phyloP scores from a whole-genome alignment of 2,113 vertebrate genomes.

The Pseudorhombus dupliciocellatus region DNA sequence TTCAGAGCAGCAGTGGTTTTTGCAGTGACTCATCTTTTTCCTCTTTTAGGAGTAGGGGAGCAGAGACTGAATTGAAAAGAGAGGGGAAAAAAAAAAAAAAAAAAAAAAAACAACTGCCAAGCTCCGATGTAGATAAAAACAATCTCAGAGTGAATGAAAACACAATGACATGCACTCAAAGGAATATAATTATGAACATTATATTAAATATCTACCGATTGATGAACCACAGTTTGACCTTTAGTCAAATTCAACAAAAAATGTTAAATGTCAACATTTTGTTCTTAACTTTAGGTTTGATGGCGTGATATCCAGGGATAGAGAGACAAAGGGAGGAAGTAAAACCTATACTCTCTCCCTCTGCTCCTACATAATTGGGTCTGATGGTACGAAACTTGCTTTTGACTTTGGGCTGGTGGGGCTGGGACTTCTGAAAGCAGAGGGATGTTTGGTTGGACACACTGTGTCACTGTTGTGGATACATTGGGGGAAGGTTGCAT shows the following conservation, averaged over 20 bases:
- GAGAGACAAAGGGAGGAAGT: background rate
- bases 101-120: background rate
- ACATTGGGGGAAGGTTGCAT: conserved; percentile 28
- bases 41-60: background rate
- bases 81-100: background rate
- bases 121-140: background rate
- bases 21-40: conserved; percentile 1
- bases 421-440: background rate
- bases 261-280: conserved; percentile 17
- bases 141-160: background rate
- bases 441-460: conserved; percentile 23
- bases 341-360: background rate
- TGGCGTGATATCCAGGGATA: background rate
- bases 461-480: conserved; percentile 43
- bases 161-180: background rate
- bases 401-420: background rate
- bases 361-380: background rate
- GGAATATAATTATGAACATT: background rate
- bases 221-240: background rate
- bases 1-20: conserved; percentile 4
- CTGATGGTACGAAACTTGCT: background rate
- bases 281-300: conserved; percentile 11
- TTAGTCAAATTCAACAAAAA: background rate
- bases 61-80: background rate
- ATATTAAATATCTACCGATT: background rate